Percentiles rank a stretch among this genome's conserved stretches.
Evolutionary conservation across 2,113 vertebrate genomes (phyloP).

Genomic region (Catharus minimus): DNA sequence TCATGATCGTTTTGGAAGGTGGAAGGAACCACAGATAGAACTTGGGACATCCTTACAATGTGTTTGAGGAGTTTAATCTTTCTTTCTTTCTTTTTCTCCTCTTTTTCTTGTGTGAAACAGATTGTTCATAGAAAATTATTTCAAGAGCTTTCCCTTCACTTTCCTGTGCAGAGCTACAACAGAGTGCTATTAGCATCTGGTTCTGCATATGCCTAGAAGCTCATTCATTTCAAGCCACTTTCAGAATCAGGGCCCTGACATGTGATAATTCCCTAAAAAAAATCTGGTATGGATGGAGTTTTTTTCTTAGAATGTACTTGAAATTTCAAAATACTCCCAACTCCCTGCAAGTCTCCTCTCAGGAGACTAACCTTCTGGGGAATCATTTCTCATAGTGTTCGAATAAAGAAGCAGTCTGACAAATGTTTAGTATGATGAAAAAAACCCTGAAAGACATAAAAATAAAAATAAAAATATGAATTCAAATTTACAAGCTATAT

Average conservation of each 20-base stretch:
- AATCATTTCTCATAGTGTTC: background rate
- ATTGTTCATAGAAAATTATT: conserved; percentile 8
- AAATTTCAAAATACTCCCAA: background rate
- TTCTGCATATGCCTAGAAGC: conserved; percentile 8
- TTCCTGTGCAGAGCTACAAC: conserved; percentile 7
- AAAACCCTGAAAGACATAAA: conserved; percentile 11
- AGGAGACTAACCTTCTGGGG: conserved; percentile 28
- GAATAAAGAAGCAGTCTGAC: conserved; percentile 35
- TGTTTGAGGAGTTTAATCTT: background rate
- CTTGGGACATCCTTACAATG: background rate
- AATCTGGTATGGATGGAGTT: background rate
- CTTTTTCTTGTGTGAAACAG: background rate
- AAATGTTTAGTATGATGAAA: conserved; percentile 40
- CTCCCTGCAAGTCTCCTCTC: background rate
- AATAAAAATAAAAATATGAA: conserved; percentile 53
- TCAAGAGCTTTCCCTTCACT: conserved; percentile 22
- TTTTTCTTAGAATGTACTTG: background rate
- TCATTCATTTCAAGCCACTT: conserved; percentile 2
- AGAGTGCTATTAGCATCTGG: conserved; percentile 2
- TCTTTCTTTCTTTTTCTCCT: background rate
- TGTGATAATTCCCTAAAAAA: background rate
- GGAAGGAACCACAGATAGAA: background rate
- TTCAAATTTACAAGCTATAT: conserved; percentile 37
- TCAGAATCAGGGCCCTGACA: background rate
- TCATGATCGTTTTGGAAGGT: background rate